phyloP scores from a whole-genome alignment of 2,888 invertebrate genomes.

The Tillus elongatus region DNA sequence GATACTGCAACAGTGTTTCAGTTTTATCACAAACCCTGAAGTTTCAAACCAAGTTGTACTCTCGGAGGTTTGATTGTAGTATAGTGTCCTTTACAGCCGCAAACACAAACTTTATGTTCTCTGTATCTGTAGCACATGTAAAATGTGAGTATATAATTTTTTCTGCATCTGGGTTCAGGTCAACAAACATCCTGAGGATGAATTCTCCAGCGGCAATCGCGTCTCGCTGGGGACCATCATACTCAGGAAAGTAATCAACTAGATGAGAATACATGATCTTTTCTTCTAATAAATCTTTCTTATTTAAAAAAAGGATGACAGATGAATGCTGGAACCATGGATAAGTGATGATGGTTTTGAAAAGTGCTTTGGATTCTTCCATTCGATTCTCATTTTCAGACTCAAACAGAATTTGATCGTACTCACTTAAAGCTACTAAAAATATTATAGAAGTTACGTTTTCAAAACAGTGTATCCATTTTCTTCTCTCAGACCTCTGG shows the following conservation, averaged over 20 bases:
- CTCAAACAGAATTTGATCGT: conserved; percentile 98
- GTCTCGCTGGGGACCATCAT: conserved; percentile 97
- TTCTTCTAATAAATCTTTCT: conserved; percentile 99
- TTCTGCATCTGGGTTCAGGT: conserved; percentile 99
- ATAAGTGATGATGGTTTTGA: conserved; percentile 99
- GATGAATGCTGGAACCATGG: conserved; percentile 99
- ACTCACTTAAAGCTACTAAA: conserved; percentile 99
- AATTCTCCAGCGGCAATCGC: conserved; percentile 98
- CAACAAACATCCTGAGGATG: conserved; percentile 99
- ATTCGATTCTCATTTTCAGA: conserved; percentile 99
- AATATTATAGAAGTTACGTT: conserved; percentile 99
- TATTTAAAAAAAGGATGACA: conserved; percentile 99
- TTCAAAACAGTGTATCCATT: conserved; percentile 99
- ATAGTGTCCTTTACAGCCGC: conserved; percentile 99
- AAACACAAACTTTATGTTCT: conserved; percentile 99
- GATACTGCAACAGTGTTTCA: not conserved
- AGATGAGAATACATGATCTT: conserved; percentile 99
- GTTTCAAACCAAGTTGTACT: conserved; percentile 17
- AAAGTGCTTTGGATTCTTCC: conserved; percentile 99
- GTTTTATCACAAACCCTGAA: not conserved
- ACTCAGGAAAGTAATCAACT: conserved; percentile 99
- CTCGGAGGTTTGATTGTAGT: conserved; percentile 97
- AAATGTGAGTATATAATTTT: conserved; percentile 99
- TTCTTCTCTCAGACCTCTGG: conserved; percentile 98
- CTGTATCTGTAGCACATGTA: conserved; percentile 98